Conservation (phyloP, 2,797 vertebrate species). For the Aythya fuligula region DNA sequence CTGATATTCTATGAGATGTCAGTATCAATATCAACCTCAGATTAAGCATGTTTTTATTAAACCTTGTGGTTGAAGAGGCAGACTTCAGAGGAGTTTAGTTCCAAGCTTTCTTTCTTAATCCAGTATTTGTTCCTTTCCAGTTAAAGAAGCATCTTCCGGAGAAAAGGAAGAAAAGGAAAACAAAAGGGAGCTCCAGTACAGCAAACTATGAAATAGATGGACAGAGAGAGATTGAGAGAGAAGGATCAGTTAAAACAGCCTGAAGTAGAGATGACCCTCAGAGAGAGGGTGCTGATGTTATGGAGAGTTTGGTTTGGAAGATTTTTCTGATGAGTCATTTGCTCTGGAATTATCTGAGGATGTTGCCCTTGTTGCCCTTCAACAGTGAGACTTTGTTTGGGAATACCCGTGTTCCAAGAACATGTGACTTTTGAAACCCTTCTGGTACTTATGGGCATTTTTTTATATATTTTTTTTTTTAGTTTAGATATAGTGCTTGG, state of each 20-base stretch:
- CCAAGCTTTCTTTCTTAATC: not conserved
- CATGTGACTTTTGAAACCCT: not conserved
- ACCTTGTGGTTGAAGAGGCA: not conserved
- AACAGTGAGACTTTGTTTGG: not conserved
- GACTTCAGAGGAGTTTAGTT: not conserved
- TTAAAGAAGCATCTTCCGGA: not conserved
- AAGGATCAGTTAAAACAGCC: not conserved
- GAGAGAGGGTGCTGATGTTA: not conserved
- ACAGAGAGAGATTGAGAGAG: not conserved
- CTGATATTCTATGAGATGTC: not conserved
- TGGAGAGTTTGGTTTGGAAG: not conserved
- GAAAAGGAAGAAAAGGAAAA: not conserved
- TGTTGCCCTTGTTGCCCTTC: constrained; percentile 5
- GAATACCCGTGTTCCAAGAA: not conserved
- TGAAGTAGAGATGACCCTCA: not conserved
- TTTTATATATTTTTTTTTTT: not conserved
- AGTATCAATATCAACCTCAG: not conserved
- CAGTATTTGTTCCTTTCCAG: not conserved
- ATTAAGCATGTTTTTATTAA: not conserved
- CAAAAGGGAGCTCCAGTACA: not conserved
- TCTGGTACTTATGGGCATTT: not conserved
- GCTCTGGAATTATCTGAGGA: constrained; percentile 3
- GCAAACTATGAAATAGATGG: not conserved
- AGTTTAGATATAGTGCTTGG: not conserved
- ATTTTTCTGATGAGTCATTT: constrained; percentile 15